Conservation (phyloP, 2,113 vertebrate species). For the Anolis sagrei region DNA sequence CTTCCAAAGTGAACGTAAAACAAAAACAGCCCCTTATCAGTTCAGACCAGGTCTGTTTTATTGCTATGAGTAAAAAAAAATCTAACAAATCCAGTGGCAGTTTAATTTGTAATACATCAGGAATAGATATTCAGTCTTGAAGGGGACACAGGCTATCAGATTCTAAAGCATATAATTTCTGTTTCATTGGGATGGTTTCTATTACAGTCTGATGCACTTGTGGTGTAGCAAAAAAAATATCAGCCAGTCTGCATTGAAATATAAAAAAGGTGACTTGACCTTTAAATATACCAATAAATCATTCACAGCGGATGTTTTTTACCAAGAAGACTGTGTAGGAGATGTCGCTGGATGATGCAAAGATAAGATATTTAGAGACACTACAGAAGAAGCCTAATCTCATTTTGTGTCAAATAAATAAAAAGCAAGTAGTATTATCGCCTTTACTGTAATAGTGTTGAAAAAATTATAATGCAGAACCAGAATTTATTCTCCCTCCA, state of each 20-base stretch:
- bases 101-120: conserved; percentile 31
- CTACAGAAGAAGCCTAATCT: not conserved
- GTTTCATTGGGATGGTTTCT: not conserved
- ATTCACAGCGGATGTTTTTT: not conserved
- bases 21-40: conserved; percentile 38
- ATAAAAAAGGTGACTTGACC: not conserved
- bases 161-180: conserved; percentile 36
- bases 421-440: not conserved
- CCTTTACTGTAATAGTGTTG: not conserved
- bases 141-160: conserved; percentile 26
- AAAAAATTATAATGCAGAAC: not conserved
- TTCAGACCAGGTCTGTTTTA: conserved; percentile 20
- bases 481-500: not conserved
- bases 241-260: not conserved
- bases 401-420: not conserved
- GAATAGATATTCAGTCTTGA: conserved; percentile 15
- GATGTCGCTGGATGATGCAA: not conserved
- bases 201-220: not conserved
- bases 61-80: conserved; percentile 32
- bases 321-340: not conserved
- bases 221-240: not conserved
- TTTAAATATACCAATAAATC: conserved; percentile 34
- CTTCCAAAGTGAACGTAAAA: conserved; percentile 9
- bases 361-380: not conserved
- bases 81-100: conserved; percentile 25